Base-by-base conservation (phyloP, 2,113 vertebrate genomes). In the Pluvialis apricaria region DNA sequence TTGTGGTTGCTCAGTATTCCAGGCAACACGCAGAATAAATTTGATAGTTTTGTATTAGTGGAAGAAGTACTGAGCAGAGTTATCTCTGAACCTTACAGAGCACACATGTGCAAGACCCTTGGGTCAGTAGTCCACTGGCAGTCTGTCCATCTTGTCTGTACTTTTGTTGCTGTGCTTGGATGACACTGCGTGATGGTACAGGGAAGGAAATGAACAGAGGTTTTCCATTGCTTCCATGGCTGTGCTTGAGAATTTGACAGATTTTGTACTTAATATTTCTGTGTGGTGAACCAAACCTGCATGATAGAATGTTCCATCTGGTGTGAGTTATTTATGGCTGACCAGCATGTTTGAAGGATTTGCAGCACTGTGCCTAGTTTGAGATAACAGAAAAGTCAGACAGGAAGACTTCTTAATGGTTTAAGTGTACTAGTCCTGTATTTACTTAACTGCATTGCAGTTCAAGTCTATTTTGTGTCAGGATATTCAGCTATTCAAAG, bases 71-170 rank as follows among this genome's bases (percentile, higher is more conserved):
- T 42, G 38, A n/a, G 15, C 51, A 40, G 55, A 31, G 18, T 70
- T 86, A 51, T 61, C 32, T 66, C 61, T 71, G 20, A 66, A 57
- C 34, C 36, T 45, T 73, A 42, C 13, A 12, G 29, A 91, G 29
- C 0, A 0, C 16, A 29, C 9, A 16, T 38, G 8, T 54, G 28
- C 18, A 16, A 77, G 42, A 61, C 34, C 6, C 36, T 32, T 3
- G 3, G 15, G 15, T 57, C 36, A 38, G n/a, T 6, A 60, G 58
- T 51, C 28, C 8, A 0, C 18, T 69, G 68, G 7, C 28, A 36
- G 18, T 71, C 36, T 86, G 57, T 57, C 42, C 3, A 0, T 69
- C 11, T 3, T 40, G 16, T 20, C 26, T 62, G 14, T 38, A 10
- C 8, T 58, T 8, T 21, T 65, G 32, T 28, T 40, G 7, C n/a